These are phyloP conservation scores for Zapornia atra DNA, from an alignment of 2,113 vertebrate genomes.

Conservation along the genomic window DNA sequence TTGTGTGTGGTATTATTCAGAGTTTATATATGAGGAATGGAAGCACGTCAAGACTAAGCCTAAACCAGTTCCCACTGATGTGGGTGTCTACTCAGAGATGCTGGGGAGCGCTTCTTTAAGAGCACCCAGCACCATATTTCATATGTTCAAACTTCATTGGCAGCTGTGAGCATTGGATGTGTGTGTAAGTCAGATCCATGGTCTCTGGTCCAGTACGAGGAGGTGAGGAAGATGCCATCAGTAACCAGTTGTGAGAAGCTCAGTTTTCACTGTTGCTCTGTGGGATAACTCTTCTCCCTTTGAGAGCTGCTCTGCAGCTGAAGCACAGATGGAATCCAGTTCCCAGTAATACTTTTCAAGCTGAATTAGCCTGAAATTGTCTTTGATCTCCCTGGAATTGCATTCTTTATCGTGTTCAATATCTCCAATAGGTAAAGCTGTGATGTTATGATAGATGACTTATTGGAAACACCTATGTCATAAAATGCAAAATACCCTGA, in stretches of 20 bases:
- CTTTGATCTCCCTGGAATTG: not conserved
- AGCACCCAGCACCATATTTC: not conserved
- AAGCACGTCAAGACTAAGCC: not conserved
- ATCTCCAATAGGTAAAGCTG: not conserved
- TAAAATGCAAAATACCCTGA: not conserved
- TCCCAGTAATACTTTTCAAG: not conserved
- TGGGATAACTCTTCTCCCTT: not conserved
- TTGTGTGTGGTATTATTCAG: not conserved
- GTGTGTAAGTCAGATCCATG: not conserved
- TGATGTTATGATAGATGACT: not conserved
- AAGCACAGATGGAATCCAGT: not conserved
- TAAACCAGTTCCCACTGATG: not conserved
- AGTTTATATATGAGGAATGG: not conserved
- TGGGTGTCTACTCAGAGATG: not conserved
- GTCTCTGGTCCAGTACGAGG: fast-evolving
- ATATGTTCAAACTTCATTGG: not conserved
- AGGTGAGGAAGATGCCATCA: not conserved
- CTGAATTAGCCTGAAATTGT: not conserved
- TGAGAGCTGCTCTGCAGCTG: not conserved
- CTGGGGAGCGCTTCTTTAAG: not conserved
- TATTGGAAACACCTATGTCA: not conserved
- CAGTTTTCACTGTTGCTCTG: not conserved
- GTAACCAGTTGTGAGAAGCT: not conserved
- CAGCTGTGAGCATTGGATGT: not conserved
- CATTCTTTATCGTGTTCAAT: not conserved